These are phyloP conservation scores for Archegozetes longisetosus DNA, from an alignment of 1,140 invertebrate species.

Conservation along the genomic window DNA sequence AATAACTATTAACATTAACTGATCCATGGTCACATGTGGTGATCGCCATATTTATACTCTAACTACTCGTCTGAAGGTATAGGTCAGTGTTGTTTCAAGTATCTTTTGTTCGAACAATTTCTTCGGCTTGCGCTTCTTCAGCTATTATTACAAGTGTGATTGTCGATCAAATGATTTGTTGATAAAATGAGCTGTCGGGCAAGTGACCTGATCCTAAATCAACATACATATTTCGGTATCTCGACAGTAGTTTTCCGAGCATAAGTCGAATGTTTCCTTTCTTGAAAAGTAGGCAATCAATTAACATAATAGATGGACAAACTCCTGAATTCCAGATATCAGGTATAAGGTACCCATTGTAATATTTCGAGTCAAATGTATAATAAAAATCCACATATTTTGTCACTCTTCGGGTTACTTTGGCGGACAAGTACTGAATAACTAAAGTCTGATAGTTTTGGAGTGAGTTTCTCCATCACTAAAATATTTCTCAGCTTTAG, in stretches of 20 bases:
- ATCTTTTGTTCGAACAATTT: too few relatives aligned
- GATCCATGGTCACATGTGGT: too few relatives aligned
- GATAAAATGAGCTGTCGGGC: too few relatives aligned
- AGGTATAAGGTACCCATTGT: constrained; percentile 11
- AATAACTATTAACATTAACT: too few relatives aligned
- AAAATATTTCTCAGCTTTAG: constrained; percentile 13
- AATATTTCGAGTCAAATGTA: constrained; percentile 17
- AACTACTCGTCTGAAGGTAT: too few relatives aligned
- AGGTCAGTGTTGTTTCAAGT: too few relatives aligned
- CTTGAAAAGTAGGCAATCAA: constrained; percentile 26
- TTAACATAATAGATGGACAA: constrained; percentile 25
- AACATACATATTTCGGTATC: too few relatives aligned
- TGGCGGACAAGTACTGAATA: not conserved
- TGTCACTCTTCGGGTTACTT: not conserved
- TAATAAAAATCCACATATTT: constrained; percentile 1
- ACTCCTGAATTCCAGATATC: constrained; percentile 25
- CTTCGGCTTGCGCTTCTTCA: too few relatives aligned
- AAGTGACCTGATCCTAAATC: too few relatives aligned
- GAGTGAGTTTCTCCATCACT: not conserved
- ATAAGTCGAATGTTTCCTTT: not conserved
- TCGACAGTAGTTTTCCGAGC: not conserved
- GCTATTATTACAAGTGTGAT: too few relatives aligned
- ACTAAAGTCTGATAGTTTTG: constrained; percentile 15
- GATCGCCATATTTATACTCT: too few relatives aligned
- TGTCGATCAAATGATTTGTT: too few relatives aligned